Evolutionary conservation across 2,888 invertebrate genomes (phyloP).

Genomic region (Diachrysia chrysitis): DNA sequence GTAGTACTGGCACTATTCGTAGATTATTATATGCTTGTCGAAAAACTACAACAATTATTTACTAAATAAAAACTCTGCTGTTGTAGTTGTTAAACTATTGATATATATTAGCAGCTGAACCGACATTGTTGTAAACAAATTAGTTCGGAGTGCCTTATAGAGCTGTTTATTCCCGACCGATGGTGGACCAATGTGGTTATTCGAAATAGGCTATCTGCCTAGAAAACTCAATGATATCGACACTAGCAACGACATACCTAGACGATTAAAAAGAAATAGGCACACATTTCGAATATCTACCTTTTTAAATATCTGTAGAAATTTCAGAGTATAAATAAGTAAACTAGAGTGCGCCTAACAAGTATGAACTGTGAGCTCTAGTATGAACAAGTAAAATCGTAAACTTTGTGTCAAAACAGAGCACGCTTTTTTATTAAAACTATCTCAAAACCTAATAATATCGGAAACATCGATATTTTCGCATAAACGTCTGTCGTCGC

Average conservation of each 20-base stretch:
- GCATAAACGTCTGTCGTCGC: too few relatives aligned
- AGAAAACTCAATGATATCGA: not conserved
- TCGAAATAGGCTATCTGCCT: not conserved
- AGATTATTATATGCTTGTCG: not conserved
- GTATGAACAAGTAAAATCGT: too few relatives aligned
- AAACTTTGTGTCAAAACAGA: too few relatives aligned
- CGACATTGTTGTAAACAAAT: not conserved
- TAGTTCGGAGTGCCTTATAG: conserved; percentile 39
- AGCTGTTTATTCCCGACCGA: conserved; percentile 22
- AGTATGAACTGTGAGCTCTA: too few relatives aligned
- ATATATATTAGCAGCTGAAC: not conserved
- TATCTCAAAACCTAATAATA: too few relatives aligned
- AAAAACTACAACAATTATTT: not conserved
- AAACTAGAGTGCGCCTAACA: too few relatives aligned
- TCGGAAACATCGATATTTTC: too few relatives aligned
- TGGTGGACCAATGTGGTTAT: conserved; percentile 14
- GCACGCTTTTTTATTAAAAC: too few relatives aligned
- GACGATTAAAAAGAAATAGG: not conserved
- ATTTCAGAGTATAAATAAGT: too few relatives aligned
- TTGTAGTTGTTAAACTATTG: not conserved
- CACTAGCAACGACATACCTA: not conserved
- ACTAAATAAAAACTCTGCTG: too few relatives aligned
- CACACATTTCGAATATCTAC: not conserved
- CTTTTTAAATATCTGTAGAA: not conserved
- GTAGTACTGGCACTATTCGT: not conserved